phyloP scores from a whole-genome alignment of 1,140 invertebrate genomes.

The Theocolax elegans region DNA sequence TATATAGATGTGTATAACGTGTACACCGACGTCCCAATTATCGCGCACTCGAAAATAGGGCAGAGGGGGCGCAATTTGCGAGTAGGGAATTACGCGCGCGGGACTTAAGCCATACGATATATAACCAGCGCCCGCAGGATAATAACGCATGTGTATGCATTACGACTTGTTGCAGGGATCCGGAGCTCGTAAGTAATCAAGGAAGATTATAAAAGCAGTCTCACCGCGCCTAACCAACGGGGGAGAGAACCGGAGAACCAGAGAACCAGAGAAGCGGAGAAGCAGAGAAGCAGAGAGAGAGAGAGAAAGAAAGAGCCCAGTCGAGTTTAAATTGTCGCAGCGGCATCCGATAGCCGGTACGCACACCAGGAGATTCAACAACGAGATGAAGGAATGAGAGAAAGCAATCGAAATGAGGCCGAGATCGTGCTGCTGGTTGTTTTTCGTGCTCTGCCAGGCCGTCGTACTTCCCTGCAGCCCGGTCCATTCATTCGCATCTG shows the following conservation, averaged over 20 bases:
- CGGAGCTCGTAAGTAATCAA: constrained; percentile 19
- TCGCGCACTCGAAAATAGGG: background rate
- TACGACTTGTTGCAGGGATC: constrained; percentile 30
- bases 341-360: background rate
- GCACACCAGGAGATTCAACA: background rate
- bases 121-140: too few relatives aligned
- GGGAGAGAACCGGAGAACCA: background rate
- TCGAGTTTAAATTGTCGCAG: background rate
- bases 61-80: background rate
- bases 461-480: constrained; percentile 50
- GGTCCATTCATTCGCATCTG: constrained; percentile 54
- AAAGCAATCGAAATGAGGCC: constrained; percentile 60
- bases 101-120: too few relatives aligned
- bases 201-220: constrained; percentile 35
- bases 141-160: constrained; percentile 33
- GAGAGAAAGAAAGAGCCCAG: too few relatives aligned
- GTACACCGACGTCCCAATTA: constrained; percentile 15
- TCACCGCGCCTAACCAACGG: background rate
- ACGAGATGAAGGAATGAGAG: constrained; percentile 49
- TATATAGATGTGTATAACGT: too few relatives aligned
- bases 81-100: too few relatives aligned
- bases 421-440: constrained; percentile 60
- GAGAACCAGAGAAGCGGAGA: background rate
- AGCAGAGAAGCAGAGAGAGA: background rate
- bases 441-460: constrained; percentile 58